These are phyloP conservation scores for Syndactyla subalaris DNA, from an alignment of 2,797 vertebrate genomes.

Conservation along the genomic window DNA sequence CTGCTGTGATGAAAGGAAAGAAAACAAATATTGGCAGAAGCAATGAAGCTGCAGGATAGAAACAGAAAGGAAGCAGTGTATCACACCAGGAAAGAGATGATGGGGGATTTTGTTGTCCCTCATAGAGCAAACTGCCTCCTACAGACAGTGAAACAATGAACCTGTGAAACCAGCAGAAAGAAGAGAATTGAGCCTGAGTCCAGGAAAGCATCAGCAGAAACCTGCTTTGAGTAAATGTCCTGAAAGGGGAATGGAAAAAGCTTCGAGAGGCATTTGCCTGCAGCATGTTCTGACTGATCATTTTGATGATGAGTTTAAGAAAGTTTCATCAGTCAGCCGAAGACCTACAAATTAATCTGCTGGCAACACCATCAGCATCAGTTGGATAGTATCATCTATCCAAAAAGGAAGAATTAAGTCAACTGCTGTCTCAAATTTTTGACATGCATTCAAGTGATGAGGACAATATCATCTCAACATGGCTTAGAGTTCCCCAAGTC, in stretches of 20 bases:
- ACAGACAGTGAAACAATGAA: background rate
- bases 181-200: background rate
- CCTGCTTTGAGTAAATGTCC: background rate
- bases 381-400: background rate
- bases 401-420: background rate
- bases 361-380: background rate
- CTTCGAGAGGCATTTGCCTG: background rate
- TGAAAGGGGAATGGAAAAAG: background rate
- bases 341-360: background rate
- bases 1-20: background rate
- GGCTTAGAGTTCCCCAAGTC: background rate
- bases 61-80: background rate
- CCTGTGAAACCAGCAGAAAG: background rate
- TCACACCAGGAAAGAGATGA: background rate
- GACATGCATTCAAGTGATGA: background rate
- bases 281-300: background rate
- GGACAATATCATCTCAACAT: background rate
- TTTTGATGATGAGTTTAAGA: background rate
- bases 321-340: background rate
- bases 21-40: background rate
- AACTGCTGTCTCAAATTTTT: background rate
- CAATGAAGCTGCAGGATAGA: background rate
- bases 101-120: background rate
- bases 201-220: background rate
- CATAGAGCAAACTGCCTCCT: background rate